Percentiles rank a stretch among this genome's conserved stretches.
Evolutionary conservation across 1,140 invertebrate genomes (phyloP).

Genomic region (Neodiprion lecontei): DNA sequence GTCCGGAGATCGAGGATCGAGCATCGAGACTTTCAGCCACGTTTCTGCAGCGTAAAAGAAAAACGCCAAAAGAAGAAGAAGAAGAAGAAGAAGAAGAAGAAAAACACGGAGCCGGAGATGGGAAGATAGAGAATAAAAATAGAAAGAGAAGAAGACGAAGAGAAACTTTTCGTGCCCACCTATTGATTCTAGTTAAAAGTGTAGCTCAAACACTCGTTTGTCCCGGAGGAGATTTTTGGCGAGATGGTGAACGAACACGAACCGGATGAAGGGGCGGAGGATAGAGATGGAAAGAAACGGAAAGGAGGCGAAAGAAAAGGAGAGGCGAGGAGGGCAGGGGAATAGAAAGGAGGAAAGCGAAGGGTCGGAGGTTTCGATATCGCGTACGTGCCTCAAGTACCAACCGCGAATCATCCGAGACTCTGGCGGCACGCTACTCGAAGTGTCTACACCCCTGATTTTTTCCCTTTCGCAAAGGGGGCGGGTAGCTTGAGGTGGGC

Average conservation of each 20-base stretch:
- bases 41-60: no score
- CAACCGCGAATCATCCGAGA: not conserved
- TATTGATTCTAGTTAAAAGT: conserved; percentile 8
- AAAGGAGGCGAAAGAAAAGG: no score
- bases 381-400: conserved; percentile 2
- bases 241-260: not conserved
- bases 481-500: no score
- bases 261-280: not conserved
- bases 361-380: conserved; percentile 3
- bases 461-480: no score
- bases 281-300: not conserved
- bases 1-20: no score
- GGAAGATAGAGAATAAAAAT: no score
- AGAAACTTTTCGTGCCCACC: not conserved
- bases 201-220: conserved; percentile 3
- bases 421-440: not conserved
- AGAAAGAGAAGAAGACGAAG: not conserved
- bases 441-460: no score
- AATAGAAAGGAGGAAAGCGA: not conserved
- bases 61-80: no score
- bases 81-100: no score
- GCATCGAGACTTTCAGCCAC: no score
- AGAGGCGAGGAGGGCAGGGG: no score
- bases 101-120: no score
- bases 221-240: not conserved